Evolutionary conservation across 1,140 invertebrate genomes (phyloP), one percentile per base, ranked within the genome.

Genomic region (Drosophila baimaii): DNA sequence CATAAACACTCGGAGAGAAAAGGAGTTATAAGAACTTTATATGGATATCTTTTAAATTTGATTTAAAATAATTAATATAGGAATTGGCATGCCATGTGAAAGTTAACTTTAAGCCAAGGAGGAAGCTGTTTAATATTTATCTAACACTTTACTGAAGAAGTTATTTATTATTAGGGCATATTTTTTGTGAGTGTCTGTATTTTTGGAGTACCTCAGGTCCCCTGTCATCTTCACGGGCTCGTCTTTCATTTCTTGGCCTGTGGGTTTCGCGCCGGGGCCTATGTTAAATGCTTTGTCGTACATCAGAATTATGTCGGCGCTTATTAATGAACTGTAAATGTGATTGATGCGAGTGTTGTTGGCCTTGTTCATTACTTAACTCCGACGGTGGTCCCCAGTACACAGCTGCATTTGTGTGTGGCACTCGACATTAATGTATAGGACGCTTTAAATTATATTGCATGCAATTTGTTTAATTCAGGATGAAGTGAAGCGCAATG

Each of bases 261-360:
- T 31, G 25, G 25, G 9, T 33, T 21, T 21, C 12, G 37, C 6
- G 29, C 21, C 33, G 15, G 21, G 27, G 25, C 41, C 75, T 56
- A 80, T 80, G 62, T 81, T 86, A 86, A 81, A 85, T 86, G 79
- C 75, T 76, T 69, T 86, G 83, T 86, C 82, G 69, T 85, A 86
- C 82, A 86, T 86, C 75, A 86, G 81, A 82, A 76, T 79, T 79
- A 86, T 76, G 82, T 76, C 70, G 75, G 68, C 84, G 76, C 76
- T 86, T 81, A 86, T 88, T 79, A 88, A 86, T 86, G 83, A 86
- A 82, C 70, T 88, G 83, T 79, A 77, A 86, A 88, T 77, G 79
- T 88, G 83, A 88, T 86, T 76, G 75, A 86, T 86, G 82, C 63
- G 65, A 41, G 44, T 74, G 61, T 41, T 71, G 61, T 62, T 71